These are phyloP conservation scores for Scaptodrosophila latifasciaeformis DNA, from an alignment of 2,888 invertebrate genomes.

Conservation along the genomic window DNA sequence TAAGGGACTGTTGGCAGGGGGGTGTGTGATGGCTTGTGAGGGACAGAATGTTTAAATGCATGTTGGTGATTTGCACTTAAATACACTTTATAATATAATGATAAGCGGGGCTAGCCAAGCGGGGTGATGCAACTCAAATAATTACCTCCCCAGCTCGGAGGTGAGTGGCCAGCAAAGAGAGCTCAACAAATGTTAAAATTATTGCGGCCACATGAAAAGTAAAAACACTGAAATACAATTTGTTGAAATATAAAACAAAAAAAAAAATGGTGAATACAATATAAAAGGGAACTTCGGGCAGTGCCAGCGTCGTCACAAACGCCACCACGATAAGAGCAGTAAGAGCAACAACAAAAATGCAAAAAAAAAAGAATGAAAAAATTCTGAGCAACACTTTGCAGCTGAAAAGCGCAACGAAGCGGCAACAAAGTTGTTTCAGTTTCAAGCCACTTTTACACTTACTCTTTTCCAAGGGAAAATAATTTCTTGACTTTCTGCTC, in stretches of 20 bases:
- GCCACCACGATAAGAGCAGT: too few relatives aligned
- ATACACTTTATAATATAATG: too few relatives aligned
- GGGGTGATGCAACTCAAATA: too few relatives aligned
- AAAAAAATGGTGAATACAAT: neutral
- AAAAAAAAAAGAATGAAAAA: slow-evolving; percentile 1
- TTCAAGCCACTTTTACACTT: neutral
- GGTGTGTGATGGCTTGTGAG: slow-evolving; percentile 21
- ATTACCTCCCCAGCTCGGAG: too few relatives aligned
- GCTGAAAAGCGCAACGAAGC: slow-evolving; percentile 51
- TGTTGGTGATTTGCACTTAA: too few relatives aligned
- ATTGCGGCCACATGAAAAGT: neutral
- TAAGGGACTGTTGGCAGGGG: slow-evolving; percentile 2
- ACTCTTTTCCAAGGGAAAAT: neutral
- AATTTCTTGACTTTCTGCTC: too few relatives aligned
- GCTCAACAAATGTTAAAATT: neutral
- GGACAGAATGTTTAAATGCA: slow-evolving; percentile 5
- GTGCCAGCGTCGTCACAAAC: neutral
- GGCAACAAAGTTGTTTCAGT: slow-evolving; percentile 46
- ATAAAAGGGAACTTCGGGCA: too few relatives aligned
- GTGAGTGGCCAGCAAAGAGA: neutral
- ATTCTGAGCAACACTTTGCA: slow-evolving; percentile 17
- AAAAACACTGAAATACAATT: neutral
- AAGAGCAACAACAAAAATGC: neutral
- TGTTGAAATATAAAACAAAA: neutral
- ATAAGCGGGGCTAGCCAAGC: too few relatives aligned